phyloP scores from a whole-genome alignment of 2,888 invertebrate species.

The Litoditis marina region DNA sequence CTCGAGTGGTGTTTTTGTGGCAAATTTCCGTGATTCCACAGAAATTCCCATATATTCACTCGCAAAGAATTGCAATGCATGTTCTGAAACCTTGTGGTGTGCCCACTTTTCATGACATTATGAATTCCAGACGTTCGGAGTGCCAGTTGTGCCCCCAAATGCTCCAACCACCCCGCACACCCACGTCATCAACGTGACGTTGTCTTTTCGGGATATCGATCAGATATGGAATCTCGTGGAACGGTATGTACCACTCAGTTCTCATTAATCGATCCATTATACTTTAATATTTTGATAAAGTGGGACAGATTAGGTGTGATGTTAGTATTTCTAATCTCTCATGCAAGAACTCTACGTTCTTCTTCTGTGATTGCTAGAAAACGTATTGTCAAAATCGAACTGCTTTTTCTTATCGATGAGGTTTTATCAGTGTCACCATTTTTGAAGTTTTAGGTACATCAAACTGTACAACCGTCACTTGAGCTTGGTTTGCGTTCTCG shows the following conservation, averaged over 20 bases:
- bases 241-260: background rate
- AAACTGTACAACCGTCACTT: constrained; percentile 1
- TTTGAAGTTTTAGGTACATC: constrained; percentile 1
- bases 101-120: background rate
- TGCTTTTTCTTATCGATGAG: no score
- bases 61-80: no score
- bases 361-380: no score
- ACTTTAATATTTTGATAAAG: background rate
- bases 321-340: no score
- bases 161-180: background rate
- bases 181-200: background rate
- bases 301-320: no score
- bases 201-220: background rate
- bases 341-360: no score
- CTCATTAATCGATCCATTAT: no score
- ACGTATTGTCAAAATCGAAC: no score
- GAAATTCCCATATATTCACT: no score
- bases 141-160: background rate
- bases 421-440: background rate
- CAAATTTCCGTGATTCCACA: no score
- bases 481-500: background rate
- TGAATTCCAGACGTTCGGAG: constrained; percentile 2
- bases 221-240: background rate
- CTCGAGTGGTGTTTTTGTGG: no score
- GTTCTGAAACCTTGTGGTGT: no score